Evolutionary conservation across 2,888 invertebrate species (phyloP).

Genomic region (Acanthosepion lycidas): DNA sequence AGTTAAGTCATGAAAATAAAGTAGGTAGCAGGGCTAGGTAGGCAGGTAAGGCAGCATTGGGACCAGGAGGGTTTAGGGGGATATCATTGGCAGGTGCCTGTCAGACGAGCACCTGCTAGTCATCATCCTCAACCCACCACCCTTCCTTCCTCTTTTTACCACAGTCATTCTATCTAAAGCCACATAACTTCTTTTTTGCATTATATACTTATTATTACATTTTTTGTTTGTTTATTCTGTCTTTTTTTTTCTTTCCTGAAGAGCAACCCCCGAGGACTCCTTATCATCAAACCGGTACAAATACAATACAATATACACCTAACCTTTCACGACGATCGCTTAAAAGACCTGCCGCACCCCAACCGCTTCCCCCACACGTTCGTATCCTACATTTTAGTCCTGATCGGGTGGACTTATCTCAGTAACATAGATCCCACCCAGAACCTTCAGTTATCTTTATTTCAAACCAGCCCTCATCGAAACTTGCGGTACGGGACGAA

Average conservation of each 20-base stretch:
- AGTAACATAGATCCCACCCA: not conserved
- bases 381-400: not conserved
- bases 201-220: not conserved
- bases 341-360: not conserved
- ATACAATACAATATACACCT: not conserved
- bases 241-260: not conserved
- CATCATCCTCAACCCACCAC: not conserved
- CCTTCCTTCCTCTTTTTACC: not conserved
- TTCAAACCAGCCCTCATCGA: not conserved
- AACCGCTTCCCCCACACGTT: not conserved
- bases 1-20: not conserved
- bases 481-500: not conserved
- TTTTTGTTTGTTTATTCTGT: slow-evolving; percentile 13
- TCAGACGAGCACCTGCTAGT: slow-evolving; percentile 33
- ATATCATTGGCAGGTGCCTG: not conserved
- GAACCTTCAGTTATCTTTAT: not conserved
- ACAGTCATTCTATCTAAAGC: not conserved
- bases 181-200: not conserved
- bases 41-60: not conserved
- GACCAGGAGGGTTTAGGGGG: not conserved
- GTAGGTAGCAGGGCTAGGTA: not conserved
- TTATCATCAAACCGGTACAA: not conserved
- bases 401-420: not conserved
- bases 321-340: not conserved
- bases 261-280: slow-evolving; percentile 33